phyloP scores from a whole-genome alignment of 2,113 vertebrate genomes.

The Narcine bancroftii region DNA sequence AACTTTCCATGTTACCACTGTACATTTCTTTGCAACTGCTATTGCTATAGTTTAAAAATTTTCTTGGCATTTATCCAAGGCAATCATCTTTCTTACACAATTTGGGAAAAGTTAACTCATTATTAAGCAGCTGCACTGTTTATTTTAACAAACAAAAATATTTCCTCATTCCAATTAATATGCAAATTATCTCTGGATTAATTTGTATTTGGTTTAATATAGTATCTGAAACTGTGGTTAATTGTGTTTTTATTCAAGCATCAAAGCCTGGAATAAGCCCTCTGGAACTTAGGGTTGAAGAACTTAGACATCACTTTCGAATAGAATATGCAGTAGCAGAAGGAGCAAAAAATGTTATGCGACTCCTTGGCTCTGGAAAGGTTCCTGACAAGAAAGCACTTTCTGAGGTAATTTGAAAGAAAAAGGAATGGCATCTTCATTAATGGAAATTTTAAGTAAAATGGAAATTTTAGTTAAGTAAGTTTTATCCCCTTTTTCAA shows the following conservation, averaged over 20 bases:
- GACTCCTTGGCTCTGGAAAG: conserved; percentile 89
- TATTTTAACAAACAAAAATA: neutral
- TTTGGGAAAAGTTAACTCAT: neutral
- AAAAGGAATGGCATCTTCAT: conserved; percentile 9
- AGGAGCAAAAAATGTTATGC: conserved; percentile 98
- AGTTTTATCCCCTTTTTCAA: conserved; percentile 40
- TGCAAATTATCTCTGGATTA: neutral
- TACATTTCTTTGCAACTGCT: no score
- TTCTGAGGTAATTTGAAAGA: conserved; percentile 73
- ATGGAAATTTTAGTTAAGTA: neutral
- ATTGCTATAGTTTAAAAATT: no score
- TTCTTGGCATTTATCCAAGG: no score
- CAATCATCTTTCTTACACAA: no score
- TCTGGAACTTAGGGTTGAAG: conserved; percentile 92
- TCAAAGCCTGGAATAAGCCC: conserved; percentile 96
- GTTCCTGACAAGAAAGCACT: conserved; percentile 93
- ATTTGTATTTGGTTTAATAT: neutral
- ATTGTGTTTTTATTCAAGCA: conserved; percentile 41
- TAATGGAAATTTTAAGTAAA: neutral
- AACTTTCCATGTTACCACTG: no score
- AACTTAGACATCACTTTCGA: conserved; percentile 90
- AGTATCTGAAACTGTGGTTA: neutral
- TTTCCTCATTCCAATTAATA: neutral
- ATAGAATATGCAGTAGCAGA: conserved; percentile 96
- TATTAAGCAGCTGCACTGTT: neutral